Conservation (phyloP, 2,888 invertebrate genomes). For the Idaea aversata region DNA sequence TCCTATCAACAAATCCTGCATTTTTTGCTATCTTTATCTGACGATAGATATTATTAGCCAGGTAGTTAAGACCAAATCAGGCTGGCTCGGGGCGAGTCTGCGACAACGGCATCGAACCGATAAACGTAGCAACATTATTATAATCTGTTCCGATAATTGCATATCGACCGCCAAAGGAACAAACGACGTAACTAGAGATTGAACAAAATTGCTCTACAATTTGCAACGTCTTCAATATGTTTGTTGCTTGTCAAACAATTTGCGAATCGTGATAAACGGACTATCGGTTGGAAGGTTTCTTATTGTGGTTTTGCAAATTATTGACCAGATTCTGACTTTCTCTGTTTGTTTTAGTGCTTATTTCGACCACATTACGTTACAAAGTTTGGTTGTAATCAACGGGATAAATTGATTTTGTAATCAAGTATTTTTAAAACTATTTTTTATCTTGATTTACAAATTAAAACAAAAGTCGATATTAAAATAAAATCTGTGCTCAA, state of each 20-base stretch:
- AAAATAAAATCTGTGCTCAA: not conserved
- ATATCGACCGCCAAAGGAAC: slow-evolving; percentile 36
- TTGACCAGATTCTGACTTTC: not conserved
- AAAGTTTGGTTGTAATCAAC: not conserved
- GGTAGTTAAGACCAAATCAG: not conserved
- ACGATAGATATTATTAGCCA: not conserved
- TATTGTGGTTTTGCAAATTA: slow-evolving; percentile 9
- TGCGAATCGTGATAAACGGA: slow-evolving; percentile 31
- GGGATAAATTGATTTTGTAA: not conserved
- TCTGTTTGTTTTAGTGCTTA: slow-evolving; percentile 22
- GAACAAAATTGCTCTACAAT: slow-evolving; percentile 63
- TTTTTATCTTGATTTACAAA: not conserved
- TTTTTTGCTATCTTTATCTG: not conserved
- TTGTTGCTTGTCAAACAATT: slow-evolving; percentile 41
- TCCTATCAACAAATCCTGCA: not conserved
- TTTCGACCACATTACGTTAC: slow-evolving; percentile 1
- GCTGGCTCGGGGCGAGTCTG: not conserved
- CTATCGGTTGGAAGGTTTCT: slow-evolving; percentile 16
- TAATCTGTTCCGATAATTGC: slow-evolving; percentile 55
- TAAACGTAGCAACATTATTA: slow-evolving; percentile 36
- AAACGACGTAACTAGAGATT: slow-evolving; percentile 45
- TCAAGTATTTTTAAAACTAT: not conserved
- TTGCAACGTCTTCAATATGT: slow-evolving; percentile 47
- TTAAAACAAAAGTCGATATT: not conserved
- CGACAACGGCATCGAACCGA: slow-evolving; percentile 6